Evolutionary conservation across 2,888 invertebrate species (phyloP), one percentile per base, ranked within the genome.

Genomic region (Perizoma affinitatum): DNA sequence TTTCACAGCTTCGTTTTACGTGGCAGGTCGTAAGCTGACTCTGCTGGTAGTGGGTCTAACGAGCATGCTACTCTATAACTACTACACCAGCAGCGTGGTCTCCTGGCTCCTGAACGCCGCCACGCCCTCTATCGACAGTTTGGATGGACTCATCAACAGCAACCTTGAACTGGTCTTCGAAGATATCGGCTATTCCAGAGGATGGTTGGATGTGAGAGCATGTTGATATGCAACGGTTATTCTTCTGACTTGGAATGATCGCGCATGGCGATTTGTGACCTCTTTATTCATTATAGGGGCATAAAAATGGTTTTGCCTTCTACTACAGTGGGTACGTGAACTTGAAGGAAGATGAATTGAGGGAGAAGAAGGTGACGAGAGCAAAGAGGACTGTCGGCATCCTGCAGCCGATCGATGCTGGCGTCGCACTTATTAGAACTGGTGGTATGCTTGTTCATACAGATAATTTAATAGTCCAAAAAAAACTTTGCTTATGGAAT

Each of bases 41-140:
- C 76, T 90, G 0, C 76, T 87, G 0, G 87, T 88, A 2, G 79
- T 86, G 2, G 90, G 90, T 0, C 36, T 88, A 6, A 86, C 84
- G 3, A 88, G 90, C 63, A 86, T 93, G 81, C 74, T 94, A 6
- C 79, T 94, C 1, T 94, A 94, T 73, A 94, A 94, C 78, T 94
- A 93, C 80, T 94, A 94, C 78, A 94, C 94, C 0, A 94, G 94
- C 58, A 94, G 94, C 67, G 93, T 94, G 45, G 93, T 94, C 1
- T 94, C 94, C 0, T 93, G 93, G 78, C 80, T 94, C n/a, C 83
- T 94, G 46, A 93, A 85, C 58, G 91, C 91, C 0, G 87, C 89
- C 0, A 85, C 92, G 0, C 87, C 88, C 1, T 87, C 88, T 6
- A 82, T 94, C 33, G 82, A 80, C 41, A 84, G 85, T 33, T 69